Conservation (phyloP, 2,888 invertebrate genomes). For the Pristionchus exspectatus region DNA sequence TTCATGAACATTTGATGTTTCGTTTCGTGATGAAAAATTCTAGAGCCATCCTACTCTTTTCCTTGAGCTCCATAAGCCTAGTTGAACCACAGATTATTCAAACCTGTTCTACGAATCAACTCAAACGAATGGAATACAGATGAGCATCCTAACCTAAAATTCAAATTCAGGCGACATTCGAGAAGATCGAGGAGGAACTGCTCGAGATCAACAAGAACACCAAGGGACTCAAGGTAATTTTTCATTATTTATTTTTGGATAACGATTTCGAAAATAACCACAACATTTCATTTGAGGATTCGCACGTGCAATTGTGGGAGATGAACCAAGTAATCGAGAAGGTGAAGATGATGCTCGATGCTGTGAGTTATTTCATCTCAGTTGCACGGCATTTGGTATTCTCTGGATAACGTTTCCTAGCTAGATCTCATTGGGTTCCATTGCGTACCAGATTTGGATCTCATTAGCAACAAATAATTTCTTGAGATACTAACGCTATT, state of each 20-base stretch:
- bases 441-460: too few relatives aligned
- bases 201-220: conserved; percentile 69
- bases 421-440: too few relatives aligned
- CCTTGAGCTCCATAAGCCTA: too few relatives aligned
- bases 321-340: conserved; percentile 72
- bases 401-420: neutral
- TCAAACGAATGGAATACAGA: neutral
- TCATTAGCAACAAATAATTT: too few relatives aligned
- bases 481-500: neutral
- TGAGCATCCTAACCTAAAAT: neutral
- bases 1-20: neutral
- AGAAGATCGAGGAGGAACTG: conserved; percentile 75
- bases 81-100: too few relatives aligned
- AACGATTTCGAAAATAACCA: neutral
- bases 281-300: conserved; percentile 55
- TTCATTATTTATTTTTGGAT: neutral
- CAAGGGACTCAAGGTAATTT: conserved; percentile 62
- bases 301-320: conserved; percentile 71
- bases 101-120: too few relatives aligned
- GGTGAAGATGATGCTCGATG: conserved; percentile 67
- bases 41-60: too few relatives aligned
- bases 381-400: too few relatives aligned
- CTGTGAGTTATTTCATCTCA: conserved; percentile 56
- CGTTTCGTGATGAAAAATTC: neutral
- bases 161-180: conserved; percentile 68